Base-by-base conservation (phyloP, 2,113 vertebrate genomes). In the Cathartes aura region DNA sequence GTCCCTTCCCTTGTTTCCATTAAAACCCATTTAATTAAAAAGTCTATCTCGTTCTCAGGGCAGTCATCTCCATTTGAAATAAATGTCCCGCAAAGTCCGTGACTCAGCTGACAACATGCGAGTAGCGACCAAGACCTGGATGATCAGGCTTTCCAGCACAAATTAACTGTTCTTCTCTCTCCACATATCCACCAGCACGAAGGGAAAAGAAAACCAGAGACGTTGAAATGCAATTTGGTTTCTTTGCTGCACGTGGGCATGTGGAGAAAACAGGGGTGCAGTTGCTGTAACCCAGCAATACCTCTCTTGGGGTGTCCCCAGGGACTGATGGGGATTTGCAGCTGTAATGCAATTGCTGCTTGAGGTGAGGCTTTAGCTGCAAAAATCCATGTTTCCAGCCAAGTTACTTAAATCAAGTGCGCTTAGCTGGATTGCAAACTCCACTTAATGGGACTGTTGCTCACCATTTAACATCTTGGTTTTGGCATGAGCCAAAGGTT, bases 11-110 rank as follows among this genome's bases (percentile, higher is more conserved):
- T 8, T 83, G 75, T 82, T 92, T 88, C 88, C 92, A 89, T 96
- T 90, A 92, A 93, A 92, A 12, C 12, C 53, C 42, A 6, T 52
- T 92, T 94, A 93, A 96, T 97, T 93, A 87, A 34, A 90, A 47
- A 27, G 26, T 15, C 32, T 66, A 53, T 88, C 86, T 83, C 6
- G 0, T 87, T 90, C 81, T 88, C 20, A 1, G 27, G 22, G 64
- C 58, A 45, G 11, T 70, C 38, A 12, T 17, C 71, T 50, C 36
- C 8, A 1, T 70, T 67, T n/a, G 42, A 43, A 88, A 71, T 72
- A 55, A 59, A 66, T 12, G 88, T 72, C 59, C 68, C 12, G 20
- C 85, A 73, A 45, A 81, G 26, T 22, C 62, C 1, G 22, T 64
- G 96, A 60, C 84, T 93, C 78, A 53, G 78, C 64, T 75, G 64